Evolutionary conservation across 2,888 invertebrate genomes (phyloP), one percentile per base, ranked within the genome.

Genomic region (Ectemnius continuus): DNA sequence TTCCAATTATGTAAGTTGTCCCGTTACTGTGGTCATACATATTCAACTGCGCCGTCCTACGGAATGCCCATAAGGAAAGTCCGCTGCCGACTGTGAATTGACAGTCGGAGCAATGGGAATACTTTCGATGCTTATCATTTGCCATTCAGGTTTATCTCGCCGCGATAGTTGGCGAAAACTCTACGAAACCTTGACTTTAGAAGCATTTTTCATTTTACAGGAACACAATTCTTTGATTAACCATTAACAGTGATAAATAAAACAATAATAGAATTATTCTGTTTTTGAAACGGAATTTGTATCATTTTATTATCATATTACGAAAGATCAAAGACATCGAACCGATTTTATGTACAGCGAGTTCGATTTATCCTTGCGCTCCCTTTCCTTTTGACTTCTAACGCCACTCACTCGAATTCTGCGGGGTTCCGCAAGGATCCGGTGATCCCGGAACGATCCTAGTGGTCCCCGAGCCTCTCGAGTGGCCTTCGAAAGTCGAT

Each of bases 401-500:
- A 36, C 1, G 8, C 36, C 36, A 11, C 8, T 36, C 36, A 36
- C 36, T 36, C 36, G 36, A 36, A 36, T 36, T 36, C 36, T 8
- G 8, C 36, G 11, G 8, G 3, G 11, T 11, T 36, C 36, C 36
- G 36, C 36, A 36, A 36, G 36, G 36, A 36, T 36, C 8, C 36
- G 36, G 36, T 11, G 36, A 36, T 8, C 36, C 36, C 36, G 36
- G 36, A 36, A 36, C 36, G 36, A 36, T 36, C 36, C 36, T 36
- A 11, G 36, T 36, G 36, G 36, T 36, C 36, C 36, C 8, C 36
- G 36, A 23, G 8, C 5, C 1, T 11, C 36, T 36, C 36, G 8
- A 11, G 1, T 36, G 36, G 36, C 36, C 36, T 36, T 36, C 8
- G 56, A 26, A 66, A 60, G 69, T 70, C 23, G 57, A 70, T 66